A percentile compares a stretch with the other conserved stretches of the same genome.
These are phyloP conservation scores for Eupithecia tripunctaria DNA, from an alignment of 2,888 invertebrate genomes.

Conservation along the genomic window DNA sequence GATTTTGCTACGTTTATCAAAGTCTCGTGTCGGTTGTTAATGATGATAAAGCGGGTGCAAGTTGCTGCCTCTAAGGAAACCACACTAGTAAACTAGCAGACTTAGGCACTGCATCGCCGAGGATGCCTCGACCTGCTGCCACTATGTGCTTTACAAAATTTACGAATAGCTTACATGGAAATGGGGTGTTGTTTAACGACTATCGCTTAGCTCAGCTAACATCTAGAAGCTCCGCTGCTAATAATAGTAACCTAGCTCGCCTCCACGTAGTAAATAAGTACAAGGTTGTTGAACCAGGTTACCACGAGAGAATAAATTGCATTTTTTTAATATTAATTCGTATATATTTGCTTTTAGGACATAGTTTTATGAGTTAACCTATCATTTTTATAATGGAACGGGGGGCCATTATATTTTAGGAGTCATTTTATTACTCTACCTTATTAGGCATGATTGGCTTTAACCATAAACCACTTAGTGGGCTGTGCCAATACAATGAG, in stretches of 20 bases:
- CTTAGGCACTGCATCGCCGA: background rate
- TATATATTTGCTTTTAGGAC: background rate
- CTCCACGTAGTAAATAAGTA: background rate
- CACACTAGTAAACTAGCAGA: conserved; percentile 4
- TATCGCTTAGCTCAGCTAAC: background rate
- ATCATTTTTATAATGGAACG: conserved; percentile 8
- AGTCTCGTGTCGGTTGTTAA: background rate
- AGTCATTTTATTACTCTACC: conserved; percentile 13
- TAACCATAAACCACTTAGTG: conserved; percentile 12
- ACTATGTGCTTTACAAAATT: background rate
- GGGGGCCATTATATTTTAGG: conserved; percentile 15
- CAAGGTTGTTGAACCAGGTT: background rate
- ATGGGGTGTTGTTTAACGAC: background rate
- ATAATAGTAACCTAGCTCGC: background rate
- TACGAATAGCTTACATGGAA: background rate
- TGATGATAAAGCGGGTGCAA: background rate
- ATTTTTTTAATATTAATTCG: too few species aligned
- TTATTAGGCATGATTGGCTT: conserved; percentile 23
- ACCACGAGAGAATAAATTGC: background rate
- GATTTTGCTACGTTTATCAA: conserved; percentile 5
- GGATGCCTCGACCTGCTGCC: conserved; percentile 2
- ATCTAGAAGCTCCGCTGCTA: background rate
- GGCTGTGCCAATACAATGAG: background rate
- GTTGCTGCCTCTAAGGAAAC: background rate
- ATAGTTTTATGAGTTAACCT: background rate